Evolutionary conservation across 2,888 invertebrate genomes (phyloP), one percentile per base, ranked within the genome.

Genomic region (Ptychoptera contaminata): DNA sequence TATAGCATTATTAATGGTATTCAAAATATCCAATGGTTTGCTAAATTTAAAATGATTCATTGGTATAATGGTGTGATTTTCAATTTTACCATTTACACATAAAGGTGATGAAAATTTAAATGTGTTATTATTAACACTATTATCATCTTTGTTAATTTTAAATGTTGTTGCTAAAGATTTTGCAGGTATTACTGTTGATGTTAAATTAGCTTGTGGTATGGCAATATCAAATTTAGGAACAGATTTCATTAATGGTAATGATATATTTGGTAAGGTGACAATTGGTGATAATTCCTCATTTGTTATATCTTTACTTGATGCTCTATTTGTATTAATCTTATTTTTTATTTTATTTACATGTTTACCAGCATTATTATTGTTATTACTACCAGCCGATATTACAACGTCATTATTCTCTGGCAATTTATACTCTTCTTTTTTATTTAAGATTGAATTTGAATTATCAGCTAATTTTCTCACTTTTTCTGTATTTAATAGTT

Each of bases 11-110:
- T 32, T 32, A 15, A 15, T 16, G 3, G n/a, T 6, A 10, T 34
- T 34, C 10, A 34, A 34, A n/a, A n/a, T 34, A 34, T 34, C 34
- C n/a, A 34, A 34, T 9, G 76, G 77, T 44, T 69, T 66, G 51
- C 73, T 73, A 53, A 76, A 76, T 50, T 68, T 72, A 47, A 72
- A 76, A 50, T 69, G 69, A 50, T 71, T 72, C 14, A 67, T 64
- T 3, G 72, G 64, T 45, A 63, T 59, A 35, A 69, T 56, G 48
- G 63, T 62, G 40, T 66, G 66, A 3, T 61, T 52, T 35, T 62
- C 58, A 42, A 64, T 37, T 37, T 31, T 23, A n/a, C 15, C 60
- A 5, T 65, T 59, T 15, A 70, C 54, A 30, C 67, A 63, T 16
- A 72, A 56, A 1, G 76, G 76, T 46, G 67, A 65, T 12, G 71